Percentiles rank a stretch among this genome's conserved stretches.
These are phyloP conservation scores for Thera britannica DNA, from an alignment of 2,888 invertebrate genomes.

Conservation along the genomic window DNA sequence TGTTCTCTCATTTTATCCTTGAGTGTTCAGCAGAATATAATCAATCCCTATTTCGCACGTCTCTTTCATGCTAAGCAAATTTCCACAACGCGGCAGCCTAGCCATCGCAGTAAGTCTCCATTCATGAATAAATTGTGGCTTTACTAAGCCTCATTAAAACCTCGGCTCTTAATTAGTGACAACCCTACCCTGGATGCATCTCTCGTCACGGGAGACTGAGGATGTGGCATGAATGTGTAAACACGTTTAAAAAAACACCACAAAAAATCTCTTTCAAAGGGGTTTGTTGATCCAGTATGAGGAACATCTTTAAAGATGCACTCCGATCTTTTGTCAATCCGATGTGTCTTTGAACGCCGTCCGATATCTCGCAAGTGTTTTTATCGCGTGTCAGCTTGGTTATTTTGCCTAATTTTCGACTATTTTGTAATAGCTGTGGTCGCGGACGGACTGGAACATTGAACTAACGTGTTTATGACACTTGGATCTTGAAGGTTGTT, in stretches of 20 bases:
- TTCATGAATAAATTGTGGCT: conserved; percentile 20
- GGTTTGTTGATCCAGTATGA: conserved; percentile 47
- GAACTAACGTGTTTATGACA: too few species aligned
- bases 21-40: too few species aligned
- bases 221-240: conserved; percentile 71
- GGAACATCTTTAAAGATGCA: conserved; percentile 21
- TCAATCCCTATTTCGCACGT: not conserved
- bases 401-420: too few species aligned
- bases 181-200: conserved; percentile 52
- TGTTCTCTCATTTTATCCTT: not conserved
- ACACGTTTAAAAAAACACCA: conserved; percentile 54
- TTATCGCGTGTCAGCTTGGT: too few species aligned
- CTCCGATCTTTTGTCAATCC: not conserved
- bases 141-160: conserved; percentile 23
- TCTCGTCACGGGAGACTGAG: conserved; percentile 63
- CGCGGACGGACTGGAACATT: too few species aligned
- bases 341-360: too few species aligned
- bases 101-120: conserved; percentile 8
- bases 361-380: too few species aligned
- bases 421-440: too few species aligned
- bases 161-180: conserved; percentile 34
- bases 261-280: conserved; percentile 38
- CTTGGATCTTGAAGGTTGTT: too few species aligned
- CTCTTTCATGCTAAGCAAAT: not conserved
- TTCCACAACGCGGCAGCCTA: conserved; percentile 1